Evolutionary conservation across 2,888 invertebrate genomes (phyloP).

Genomic region (Scaptomyza parva): DNA sequence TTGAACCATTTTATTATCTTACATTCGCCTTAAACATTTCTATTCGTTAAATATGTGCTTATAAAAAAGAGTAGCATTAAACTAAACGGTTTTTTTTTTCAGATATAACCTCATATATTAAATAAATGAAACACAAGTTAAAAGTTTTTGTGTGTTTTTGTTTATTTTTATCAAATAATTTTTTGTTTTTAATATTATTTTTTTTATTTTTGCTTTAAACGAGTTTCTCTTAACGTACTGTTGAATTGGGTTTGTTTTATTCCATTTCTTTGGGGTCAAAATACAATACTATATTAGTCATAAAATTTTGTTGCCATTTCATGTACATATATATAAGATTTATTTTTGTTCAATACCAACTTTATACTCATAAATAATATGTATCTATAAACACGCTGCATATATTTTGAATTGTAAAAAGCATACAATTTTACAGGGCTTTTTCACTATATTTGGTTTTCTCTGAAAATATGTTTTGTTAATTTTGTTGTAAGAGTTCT

Average conservation of each 20-base stretch:
- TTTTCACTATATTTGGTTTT: slow-evolving; percentile 22
- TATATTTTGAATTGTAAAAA: slow-evolving; percentile 75
- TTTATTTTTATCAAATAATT: slow-evolving; percentile 76
- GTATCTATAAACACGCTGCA: slow-evolving; percentile 49
- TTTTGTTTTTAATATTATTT: slow-evolving; percentile 42
- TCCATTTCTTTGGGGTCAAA: slow-evolving; percentile 76
- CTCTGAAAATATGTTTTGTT: slow-evolving; percentile 18
- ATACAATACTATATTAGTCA: slow-evolving; percentile 74
- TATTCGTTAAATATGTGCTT: no score
- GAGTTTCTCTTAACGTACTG: slow-evolving; percentile 65
- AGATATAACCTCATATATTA: background rate
- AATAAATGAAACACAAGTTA: background rate
- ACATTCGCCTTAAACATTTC: no score
- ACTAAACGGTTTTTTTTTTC: no score
- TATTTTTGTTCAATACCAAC: slow-evolving; percentile 46
- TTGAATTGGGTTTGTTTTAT: slow-evolving; percentile 56
- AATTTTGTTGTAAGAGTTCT: slow-evolving; percentile 42
- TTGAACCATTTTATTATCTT: no score
- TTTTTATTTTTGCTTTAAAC: slow-evolving; percentile 61
- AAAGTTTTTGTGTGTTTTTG: slow-evolving; percentile 42
- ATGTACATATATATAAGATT: slow-evolving; percentile 23
- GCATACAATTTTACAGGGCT: slow-evolving; percentile 69
- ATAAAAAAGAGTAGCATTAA: no score
- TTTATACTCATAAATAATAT: slow-evolving; percentile 30
- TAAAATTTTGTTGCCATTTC: slow-evolving; percentile 59